Evolutionary conservation across 2,888 invertebrate genomes (phyloP), one percentile per base, ranked within the genome.

Genomic region (Drosophila mettleri): DNA sequence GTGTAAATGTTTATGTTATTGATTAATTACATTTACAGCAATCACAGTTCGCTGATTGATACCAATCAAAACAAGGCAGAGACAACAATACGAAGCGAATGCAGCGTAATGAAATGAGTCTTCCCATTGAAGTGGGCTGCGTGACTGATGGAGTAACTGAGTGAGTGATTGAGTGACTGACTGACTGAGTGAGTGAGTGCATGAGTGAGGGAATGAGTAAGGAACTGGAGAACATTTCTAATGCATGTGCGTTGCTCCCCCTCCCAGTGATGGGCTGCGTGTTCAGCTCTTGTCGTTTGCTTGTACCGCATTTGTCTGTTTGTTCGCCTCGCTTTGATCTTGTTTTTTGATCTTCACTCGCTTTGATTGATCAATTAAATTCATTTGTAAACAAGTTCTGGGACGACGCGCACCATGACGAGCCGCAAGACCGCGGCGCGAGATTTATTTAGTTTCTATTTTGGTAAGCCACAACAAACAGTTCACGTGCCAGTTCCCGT

Each of bases 341-440:
- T 74, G 68, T 72, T 76, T 89, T 86, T 88, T 89, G 89, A 89
- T 89, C 90, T 90, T 87, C 82, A 79, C 76, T 86, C 89, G 80
- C 89, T 87, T 86, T 91, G 90, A 91, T 90, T 90, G 90, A 90
- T 90, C 90, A 90, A 91, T 90, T 90, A 91, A 91, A 90, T 89
- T 91, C 88, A 89, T 91, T 90, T 90, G 90, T 90, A 91, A 90
- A 90, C 91, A 90, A 83, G 86, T 80, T 83, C 69, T 65, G 58
- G 51, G 75, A 69, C 60, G 51, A 46, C 45, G 45, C 45, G 45
- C 45, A 27, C 20, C 59, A 73, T 74, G 71, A 65, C 53, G 65
- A 18, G 65, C 39, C 65, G 24, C 33, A 33, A 63, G 48, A 54
- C 54, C 34, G 16, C 38, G 58, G 39, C 52, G 29, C 18, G 27